These are phyloP conservation scores for Syngnathus scovelli DNA, from an alignment of 2,113 vertebrate genomes.

Conservation along the genomic window DNA sequence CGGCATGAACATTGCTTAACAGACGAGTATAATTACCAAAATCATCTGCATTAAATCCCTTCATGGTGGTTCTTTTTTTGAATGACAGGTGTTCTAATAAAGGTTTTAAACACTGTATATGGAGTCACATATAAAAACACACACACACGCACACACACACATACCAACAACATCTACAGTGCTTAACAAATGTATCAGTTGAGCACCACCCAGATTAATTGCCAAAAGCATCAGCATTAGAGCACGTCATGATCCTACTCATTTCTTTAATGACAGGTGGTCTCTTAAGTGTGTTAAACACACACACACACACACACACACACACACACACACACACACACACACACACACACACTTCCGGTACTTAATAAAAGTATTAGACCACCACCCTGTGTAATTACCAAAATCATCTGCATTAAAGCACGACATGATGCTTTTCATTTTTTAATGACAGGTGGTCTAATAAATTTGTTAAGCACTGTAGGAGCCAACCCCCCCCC, in stretches of 20 bases:
- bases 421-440: background rate
- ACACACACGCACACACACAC: background rate
- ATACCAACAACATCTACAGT: background rate
- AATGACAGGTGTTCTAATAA: no score
- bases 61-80: no score
- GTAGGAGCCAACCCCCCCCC: background rate
- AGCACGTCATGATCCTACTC: background rate
- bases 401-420: background rate
- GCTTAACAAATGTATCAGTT: background rate
- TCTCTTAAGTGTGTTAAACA: background rate
- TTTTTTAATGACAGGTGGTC: background rate
- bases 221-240: background rate
- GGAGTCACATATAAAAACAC: background rate
- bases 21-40: no score
- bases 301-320: background rate
- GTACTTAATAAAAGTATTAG: background rate
- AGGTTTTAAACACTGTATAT: no score
- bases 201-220: background rate
- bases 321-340: background rate
- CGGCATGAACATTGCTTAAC: no score
- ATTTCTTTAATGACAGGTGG: background rate
- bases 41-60: no score
- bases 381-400: constrained; percentile 5
- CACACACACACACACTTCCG: background rate
- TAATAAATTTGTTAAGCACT: constrained; percentile 1